phyloP scores from a whole-genome alignment of 2,888 invertebrate species.

The Hemaris fuciformis region DNA sequence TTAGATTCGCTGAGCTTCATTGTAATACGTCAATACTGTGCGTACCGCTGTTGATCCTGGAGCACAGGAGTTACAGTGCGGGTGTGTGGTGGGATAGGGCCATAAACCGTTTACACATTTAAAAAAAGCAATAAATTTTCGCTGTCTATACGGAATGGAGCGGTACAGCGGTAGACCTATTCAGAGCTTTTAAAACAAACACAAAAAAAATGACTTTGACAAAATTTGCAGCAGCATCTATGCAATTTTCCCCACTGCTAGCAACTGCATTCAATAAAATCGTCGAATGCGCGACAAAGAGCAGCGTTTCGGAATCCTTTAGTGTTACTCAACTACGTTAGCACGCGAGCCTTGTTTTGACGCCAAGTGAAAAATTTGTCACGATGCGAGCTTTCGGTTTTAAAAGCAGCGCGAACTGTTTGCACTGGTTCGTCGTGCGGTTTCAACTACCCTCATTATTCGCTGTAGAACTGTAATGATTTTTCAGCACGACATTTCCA shows the following conservation, averaged over 20 bases:
- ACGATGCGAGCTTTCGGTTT: conserved; percentile 35
- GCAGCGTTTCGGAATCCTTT: neutral
- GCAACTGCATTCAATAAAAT: conserved; percentile 12
- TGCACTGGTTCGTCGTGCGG: conserved; percentile 1
- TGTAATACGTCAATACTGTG: too few species aligned
- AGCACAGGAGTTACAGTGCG: too few species aligned
- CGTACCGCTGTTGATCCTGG: too few species aligned
- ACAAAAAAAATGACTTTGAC: too few species aligned
- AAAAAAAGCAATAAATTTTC: too few species aligned
- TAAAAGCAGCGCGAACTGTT: neutral
- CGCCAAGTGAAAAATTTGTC: conserved; percentile 59
- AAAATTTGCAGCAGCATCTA: neutral
- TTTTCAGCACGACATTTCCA: neutral
- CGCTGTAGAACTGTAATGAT: neutral
- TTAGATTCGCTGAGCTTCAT: too few species aligned
- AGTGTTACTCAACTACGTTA: neutral
- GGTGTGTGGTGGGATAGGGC: too few species aligned
- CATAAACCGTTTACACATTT: too few species aligned
- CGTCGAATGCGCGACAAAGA: conserved; percentile 1
- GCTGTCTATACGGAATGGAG: too few species aligned
- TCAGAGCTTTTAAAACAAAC: neutral
- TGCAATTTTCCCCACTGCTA: neutral
- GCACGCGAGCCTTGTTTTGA: conserved; percentile 51
- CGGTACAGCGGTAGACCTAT: neutral
- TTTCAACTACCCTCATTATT: conserved; percentile 23